Base-by-base conservation (phyloP, 1,140 invertebrate species). In the Diplogasteroides magnus region DNA sequence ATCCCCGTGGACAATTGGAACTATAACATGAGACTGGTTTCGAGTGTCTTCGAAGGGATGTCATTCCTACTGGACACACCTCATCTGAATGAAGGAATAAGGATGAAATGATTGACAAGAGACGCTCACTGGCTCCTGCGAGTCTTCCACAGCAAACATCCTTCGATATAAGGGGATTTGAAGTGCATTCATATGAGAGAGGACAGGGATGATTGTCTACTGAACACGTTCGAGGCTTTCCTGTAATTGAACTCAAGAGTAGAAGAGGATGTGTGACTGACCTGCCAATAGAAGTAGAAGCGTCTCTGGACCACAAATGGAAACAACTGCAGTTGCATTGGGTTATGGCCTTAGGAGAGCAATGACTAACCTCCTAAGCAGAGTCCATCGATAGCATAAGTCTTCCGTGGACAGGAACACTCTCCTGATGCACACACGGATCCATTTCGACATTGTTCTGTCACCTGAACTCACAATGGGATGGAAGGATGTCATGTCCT, bases 41-140 rank as follows among this genome's bases (percentile, higher is more conserved):
- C 14, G 68, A 68, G 14, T 70, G 71, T 2, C 65, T 57, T 25
- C 70, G 37, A 37, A 65, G 69, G 1, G 72, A 61, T 19, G 27
- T 61, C 70, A 72, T 72, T 48, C 61, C 61, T 23, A 60, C 63
- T 1, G 67, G 68, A 28, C 72, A 73, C 31, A 65, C 56, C 11
- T 59, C 31, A 6, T 31, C 59, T 31, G 65, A 19, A 29, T 48
- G 37, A 19, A 48, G 37, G 37, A 48, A n/a, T n/a, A n/a, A n/a
- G n/a, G n/a, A n/a, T n/a, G n/a, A n/a, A n/a, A n/a, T n/a, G n/a
- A 48, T 48, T 48, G 37, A 48, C 6, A 48, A 48, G 29, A 61
- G 26, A 11, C 6, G 37, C 37, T 48, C 37, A 48, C 37, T 48
- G 6, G 37, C 6, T 48, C 6, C 37, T 48, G 37, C 6, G 6